Conservation (phyloP, 2,888 invertebrate species). For the Myopa testacea region DNA sequence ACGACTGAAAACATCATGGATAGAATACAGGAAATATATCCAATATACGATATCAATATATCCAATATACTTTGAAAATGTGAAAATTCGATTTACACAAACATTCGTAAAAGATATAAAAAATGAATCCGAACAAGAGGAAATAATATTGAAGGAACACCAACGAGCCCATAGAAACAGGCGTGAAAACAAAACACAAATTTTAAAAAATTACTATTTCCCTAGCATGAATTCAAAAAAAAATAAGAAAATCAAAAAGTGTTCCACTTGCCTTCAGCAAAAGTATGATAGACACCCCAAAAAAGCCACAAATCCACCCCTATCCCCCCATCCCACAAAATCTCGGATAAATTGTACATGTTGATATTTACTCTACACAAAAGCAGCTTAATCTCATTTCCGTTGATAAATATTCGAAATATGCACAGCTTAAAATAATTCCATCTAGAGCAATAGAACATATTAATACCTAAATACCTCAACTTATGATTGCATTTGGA, state of each 20-base stretch:
- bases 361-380: too few species aligned
- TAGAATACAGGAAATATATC: too few species aligned
- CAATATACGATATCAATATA: too few species aligned
- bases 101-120: too few species aligned
- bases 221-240: conserved; percentile 36
- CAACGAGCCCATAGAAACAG: conserved; percentile 36
- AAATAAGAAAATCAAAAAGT: conserved; percentile 35
- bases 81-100: too few species aligned
- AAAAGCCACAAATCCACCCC: conserved; percentile 29
- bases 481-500: conserved; percentile 43
- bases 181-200: conserved; percentile 42
- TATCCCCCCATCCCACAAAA: conserved; percentile 46
- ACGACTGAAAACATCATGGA: too few species aligned
- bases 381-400: too few species aligned
- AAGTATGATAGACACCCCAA: conserved; percentile 48
- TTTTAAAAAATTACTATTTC: conserved; percentile 37
- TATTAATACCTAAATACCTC: conserved; percentile 39
- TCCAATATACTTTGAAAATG: too few species aligned
- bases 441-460: conserved; percentile 38
- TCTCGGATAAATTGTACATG: conserved; percentile 44
- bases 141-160: conserved; percentile 35
- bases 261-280: conserved; percentile 38
- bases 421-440: conserved; percentile 34
- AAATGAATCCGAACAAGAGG: too few species aligned
- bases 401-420: conserved; percentile 33